Evolutionary conservation across 2,113 vertebrate species (phyloP).

Genomic region (Engraulis encrasicolus): DNA sequence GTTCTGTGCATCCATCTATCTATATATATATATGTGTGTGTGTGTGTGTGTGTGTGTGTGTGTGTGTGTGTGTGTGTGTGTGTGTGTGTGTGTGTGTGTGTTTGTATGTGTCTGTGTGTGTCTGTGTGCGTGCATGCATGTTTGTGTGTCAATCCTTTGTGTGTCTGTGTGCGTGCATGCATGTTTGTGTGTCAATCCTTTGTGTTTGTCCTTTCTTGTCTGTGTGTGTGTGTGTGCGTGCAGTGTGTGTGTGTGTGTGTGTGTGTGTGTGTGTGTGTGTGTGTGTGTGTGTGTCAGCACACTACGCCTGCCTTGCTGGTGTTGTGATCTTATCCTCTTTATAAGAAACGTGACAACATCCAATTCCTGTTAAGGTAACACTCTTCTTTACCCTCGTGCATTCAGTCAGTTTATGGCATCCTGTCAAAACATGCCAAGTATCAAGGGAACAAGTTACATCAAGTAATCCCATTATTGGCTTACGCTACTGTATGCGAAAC

Average conservation of each 20-base stretch:
- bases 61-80: not conserved
- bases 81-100: not conserved
- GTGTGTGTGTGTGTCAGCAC: not conserved
- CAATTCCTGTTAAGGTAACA: no score
- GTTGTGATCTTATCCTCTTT: not conserved
- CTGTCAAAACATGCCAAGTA: not conserved
- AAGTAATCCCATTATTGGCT: not conserved
- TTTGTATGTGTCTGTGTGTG: no score
- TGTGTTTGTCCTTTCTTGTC: no score
- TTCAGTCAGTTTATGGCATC: not conserved
- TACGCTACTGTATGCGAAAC: not conserved
- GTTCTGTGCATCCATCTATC: not conserved
- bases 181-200: no score
- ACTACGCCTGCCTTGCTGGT: not conserved
- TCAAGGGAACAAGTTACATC: not conserved
- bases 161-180: no score
- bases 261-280: no score
- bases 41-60: not conserved
- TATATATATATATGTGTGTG: no score
- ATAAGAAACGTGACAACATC: no score
- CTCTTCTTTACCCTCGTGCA: not conserved
- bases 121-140: not conserved
- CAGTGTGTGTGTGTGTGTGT: not conserved
- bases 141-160: no score
- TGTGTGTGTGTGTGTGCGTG: not conserved